A percentile compares a stretch with the other conserved stretches of the same genome.
These are phyloP conservation scores for Brachionus paranguensis DNA, from an alignment of 1,140 invertebrate species.

Conservation along the genomic window DNA sequence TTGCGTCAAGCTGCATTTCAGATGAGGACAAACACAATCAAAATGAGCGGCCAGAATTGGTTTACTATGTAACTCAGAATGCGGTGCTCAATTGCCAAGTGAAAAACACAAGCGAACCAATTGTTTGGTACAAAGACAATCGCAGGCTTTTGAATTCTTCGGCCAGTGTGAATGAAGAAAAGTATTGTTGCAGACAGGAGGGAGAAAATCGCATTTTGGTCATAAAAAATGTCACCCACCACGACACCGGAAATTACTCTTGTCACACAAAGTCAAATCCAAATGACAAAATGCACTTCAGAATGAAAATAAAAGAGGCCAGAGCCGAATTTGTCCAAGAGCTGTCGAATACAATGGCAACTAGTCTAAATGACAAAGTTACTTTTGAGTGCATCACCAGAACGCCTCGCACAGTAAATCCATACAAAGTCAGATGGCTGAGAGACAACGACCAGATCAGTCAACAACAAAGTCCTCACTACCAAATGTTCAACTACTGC, in stretches of 20 bases:
- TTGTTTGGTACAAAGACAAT: slow-evolving; percentile 36
- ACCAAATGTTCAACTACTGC: slow-evolving; percentile 36
- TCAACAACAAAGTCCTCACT: not conserved
- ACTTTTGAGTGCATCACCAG: slow-evolving; percentile 28
- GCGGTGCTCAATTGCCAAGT: slow-evolving; percentile 22
- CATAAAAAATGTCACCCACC: not conserved
- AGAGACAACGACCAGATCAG: not conserved
- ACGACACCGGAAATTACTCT: not conserved
- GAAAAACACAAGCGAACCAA: not conserved
- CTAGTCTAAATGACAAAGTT: not conserved
- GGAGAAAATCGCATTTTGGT: not conserved
- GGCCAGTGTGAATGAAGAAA: not conserved
- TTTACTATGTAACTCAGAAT: slow-evolving; percentile 6
- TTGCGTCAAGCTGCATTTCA: not conserved
- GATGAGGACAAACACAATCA: not conserved
- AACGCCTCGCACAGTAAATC: slow-evolving; percentile 19
- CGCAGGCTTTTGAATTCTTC: not conserved
- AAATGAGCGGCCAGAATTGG: not conserved
- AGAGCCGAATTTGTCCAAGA: slow-evolving; percentile 22
- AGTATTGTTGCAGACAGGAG: not conserved
- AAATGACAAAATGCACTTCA: not conserved
- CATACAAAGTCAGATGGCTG: slow-evolving; percentile 15
- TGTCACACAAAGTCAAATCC: slow-evolving; percentile 12
- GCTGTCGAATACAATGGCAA: not conserved
- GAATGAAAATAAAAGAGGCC: slow-evolving; percentile 26